A percentile compares a stretch with the other conserved stretches of the same genome.
phyloP scores from a whole-genome alignment of 2,797 vertebrate species.

The Momotus momota region DNA sequence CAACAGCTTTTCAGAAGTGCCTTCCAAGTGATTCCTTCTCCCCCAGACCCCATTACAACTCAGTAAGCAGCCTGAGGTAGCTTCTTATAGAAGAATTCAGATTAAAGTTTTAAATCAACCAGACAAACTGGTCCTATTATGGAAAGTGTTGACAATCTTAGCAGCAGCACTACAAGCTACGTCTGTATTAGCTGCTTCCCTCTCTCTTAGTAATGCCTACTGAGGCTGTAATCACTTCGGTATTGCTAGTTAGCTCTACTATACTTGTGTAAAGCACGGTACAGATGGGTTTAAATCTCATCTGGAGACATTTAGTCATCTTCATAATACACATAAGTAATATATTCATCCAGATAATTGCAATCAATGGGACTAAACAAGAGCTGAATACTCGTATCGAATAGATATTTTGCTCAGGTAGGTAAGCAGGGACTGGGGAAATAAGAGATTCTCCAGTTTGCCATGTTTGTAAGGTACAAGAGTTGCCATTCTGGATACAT shows the following conservation, averaged over 20 bases:
- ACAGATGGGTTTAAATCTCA: background rate
- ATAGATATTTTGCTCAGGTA: background rate
- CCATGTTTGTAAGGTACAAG: background rate
- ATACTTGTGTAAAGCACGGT: background rate
- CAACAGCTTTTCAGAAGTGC: background rate
- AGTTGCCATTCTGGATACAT: background rate
- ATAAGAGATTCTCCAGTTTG: background rate
- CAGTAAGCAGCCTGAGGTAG: background rate
- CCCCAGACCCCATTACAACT: background rate
- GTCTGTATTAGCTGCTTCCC: background rate
- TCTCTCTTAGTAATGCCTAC: background rate
- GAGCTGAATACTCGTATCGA: background rate
- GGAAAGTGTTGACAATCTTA: background rate
- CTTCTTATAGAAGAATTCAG: conserved; percentile 13
- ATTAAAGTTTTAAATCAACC: conserved; percentile 46
- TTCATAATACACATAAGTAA: background rate
- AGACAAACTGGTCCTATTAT: conserved; percentile 22
- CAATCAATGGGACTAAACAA: background rate
- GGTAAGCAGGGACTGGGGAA: background rate
- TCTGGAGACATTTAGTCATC: background rate
- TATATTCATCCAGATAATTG: background rate
- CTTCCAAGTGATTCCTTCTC: background rate
- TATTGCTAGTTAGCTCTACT: background rate
- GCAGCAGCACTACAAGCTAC: background rate
- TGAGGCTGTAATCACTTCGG: background rate